A percentile compares a stretch with the other conserved stretches of the same genome.
phyloP scores from a whole-genome alignment of 2,888 invertebrate genomes.

The Drosophila paranaensis region DNA sequence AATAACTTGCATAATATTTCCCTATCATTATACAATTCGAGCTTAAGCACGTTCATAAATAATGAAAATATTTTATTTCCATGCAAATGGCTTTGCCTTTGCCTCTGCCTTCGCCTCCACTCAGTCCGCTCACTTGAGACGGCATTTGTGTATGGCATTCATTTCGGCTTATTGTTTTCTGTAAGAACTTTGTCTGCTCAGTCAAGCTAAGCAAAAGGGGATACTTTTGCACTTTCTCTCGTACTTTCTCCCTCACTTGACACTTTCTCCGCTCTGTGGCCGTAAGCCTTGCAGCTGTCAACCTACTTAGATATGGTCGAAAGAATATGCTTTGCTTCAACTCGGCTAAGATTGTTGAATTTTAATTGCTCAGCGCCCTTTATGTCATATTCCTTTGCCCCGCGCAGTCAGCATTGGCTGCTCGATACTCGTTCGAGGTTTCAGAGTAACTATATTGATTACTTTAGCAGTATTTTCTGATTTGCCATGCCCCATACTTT shows the following conservation, averaged over 20 bases:
- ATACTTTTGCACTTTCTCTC: conserved; percentile 16
- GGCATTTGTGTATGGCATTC: conserved; percentile 23
- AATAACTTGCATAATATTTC: conserved; percentile 12
- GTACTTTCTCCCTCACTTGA: conserved; percentile 1
- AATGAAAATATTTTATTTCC: conserved; percentile 22
- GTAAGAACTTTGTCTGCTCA: conserved; percentile 12
- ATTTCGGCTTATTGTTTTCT: conserved; percentile 22
- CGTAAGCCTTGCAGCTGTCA: conserved; percentile 27
- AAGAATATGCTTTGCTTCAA: conserved; percentile 46
- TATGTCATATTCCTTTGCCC: conserved; percentile 14
- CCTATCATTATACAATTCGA: not conserved
- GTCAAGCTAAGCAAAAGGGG: conserved; percentile 21
- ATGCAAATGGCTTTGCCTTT: not conserved
- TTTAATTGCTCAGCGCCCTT: conserved; percentile 54
- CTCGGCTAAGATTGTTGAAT: conserved; percentile 51
- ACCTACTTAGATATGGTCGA: conserved; percentile 34
- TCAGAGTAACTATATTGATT: not conserved
- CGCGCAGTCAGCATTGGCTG: conserved; percentile 2
- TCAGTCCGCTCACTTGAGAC: not conserved
- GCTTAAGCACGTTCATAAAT: conserved; percentile 1
- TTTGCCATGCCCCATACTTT: not conserved
- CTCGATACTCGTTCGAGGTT: not conserved
- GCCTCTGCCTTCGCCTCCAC: not conserved
- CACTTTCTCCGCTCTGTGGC: conserved; percentile 1
- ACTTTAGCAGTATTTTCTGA: not conserved